A percentile compares a stretch with the other conserved stretches of the same genome.
Evolutionary conservation across 2,113 vertebrate genomes (phyloP).

Genomic region (Zootoca vivipara): DNA sequence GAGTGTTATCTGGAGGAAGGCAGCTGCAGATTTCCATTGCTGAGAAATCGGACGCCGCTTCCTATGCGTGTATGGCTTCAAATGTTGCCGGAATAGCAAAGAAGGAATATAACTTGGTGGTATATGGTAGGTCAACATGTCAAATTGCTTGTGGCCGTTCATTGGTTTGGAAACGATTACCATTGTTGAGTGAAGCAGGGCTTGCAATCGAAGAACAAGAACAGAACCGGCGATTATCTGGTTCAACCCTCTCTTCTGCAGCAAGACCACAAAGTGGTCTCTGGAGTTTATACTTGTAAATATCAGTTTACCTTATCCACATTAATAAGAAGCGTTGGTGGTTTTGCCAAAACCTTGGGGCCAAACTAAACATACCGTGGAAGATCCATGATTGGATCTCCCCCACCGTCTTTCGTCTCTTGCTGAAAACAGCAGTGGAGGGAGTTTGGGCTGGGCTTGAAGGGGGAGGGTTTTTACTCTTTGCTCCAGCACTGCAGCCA

Average conservation of each 20-base stretch:
- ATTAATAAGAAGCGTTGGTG: neutral
- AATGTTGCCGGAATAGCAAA: conserved; percentile 83
- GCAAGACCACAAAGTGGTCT: neutral
- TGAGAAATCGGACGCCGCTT: conserved; percentile 82
- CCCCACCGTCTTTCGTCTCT: neutral
- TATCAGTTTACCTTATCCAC: neutral
- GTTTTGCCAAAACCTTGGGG: neutral
- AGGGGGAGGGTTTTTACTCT: neutral
- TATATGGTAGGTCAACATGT: conserved; percentile 81
- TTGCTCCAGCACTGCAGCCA: neutral
- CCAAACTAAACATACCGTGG: neutral
- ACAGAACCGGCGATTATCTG: neutral
- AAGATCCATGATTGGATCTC: neutral
- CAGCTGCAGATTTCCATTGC: conserved; percentile 88
- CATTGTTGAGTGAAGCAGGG: rapidly evolving
- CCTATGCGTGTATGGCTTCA: conserved; percentile 87
- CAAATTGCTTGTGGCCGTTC: neutral
- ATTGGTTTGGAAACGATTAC: rapidly evolving
- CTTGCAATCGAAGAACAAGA: neutral
- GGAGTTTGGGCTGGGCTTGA: neutral
- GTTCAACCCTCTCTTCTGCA: neutral
- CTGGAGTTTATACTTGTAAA: neutral
- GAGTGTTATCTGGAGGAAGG: conserved; percentile 89
- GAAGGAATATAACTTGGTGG: conserved; percentile 90
- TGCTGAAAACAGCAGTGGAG: neutral